These are phyloP conservation scores for Zosterops pallidus DNA, from an alignment of 2,113 vertebrate species.

Conservation along the genomic window DNA sequence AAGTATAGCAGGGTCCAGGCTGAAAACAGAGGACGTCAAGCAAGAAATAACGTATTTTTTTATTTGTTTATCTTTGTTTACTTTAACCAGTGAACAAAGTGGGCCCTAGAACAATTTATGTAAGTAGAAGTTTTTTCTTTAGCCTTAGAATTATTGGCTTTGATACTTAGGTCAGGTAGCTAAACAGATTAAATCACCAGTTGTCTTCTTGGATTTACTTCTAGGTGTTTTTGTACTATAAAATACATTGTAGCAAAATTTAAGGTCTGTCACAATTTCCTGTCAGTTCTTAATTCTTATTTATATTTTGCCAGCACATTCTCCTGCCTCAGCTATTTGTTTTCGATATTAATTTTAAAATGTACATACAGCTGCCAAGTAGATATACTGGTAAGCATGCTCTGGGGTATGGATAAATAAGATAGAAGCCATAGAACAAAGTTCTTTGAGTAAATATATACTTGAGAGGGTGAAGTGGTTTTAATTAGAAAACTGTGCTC, in stretches of 20 bases:
- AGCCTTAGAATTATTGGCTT: not conserved
- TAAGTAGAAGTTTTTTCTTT: not conserved
- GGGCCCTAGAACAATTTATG: not conserved
- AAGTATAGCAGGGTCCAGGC: not conserved
- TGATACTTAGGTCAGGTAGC: not conserved
- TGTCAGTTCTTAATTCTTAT: not conserved
- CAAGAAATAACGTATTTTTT: not conserved
- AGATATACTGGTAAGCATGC: not conserved
- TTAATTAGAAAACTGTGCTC: not conserved
- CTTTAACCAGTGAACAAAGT: not conserved
- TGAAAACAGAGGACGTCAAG: not conserved
- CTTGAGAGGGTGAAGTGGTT: not conserved
- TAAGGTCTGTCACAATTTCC: not conserved
- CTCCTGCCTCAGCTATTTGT: not conserved
- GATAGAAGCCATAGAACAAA: not conserved
- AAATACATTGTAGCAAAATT: not conserved
- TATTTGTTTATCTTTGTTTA: not conserved
- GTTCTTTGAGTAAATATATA: not conserved
- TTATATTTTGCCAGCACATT: not conserved
- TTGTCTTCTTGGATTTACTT: not conserved
- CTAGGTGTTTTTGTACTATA: not conserved
- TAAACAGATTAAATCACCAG: not conserved
- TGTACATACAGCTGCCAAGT: not conserved
- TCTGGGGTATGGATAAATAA: not conserved
- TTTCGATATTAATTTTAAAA: conserved; percentile 15